Conservation (phyloP, 2,797 vertebrate genomes). For the Gouania willdenowi region DNA sequence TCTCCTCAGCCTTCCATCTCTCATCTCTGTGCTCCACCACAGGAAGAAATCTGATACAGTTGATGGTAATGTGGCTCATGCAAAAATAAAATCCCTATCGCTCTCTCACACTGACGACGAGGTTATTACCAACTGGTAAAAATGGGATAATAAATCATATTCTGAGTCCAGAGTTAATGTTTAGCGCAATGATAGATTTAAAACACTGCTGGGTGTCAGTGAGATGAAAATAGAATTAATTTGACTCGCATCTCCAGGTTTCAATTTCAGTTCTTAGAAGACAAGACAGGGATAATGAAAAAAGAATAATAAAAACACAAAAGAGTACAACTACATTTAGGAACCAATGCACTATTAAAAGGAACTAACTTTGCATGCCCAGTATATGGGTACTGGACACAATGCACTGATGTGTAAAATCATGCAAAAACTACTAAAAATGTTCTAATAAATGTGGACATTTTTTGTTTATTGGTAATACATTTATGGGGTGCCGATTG, state of each 20-base stretch:
- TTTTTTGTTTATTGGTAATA: no score
- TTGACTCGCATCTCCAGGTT: conserved; percentile 7
- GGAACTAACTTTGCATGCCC: no score
- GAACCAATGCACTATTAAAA: no score
- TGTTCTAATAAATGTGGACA: no score
- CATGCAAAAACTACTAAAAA: no score
- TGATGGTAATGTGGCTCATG: conserved; percentile 54
- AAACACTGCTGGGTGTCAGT: conserved; percentile 9
- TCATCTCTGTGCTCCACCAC: conserved; percentile 20
- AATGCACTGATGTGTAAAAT: no score
- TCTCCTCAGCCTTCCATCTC: conserved; percentile 30
- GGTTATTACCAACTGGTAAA: conserved; percentile 49
- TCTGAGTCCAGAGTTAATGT: conserved; percentile 17
- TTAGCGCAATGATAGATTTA: conserved; percentile 17
- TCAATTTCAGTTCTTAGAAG: conserved; percentile 7
- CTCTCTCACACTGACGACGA: conserved; percentile 35
- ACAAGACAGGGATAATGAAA: not conserved
- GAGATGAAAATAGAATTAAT: conserved; percentile 27
- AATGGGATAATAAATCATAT: conserved; percentile 47
- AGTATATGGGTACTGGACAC: no score
- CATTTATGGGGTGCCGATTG: no score
- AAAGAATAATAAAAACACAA: no score
- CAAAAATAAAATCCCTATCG: conserved; percentile 63
- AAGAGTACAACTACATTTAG: no score
- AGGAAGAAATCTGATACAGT: conserved; percentile 49